A percentile compares a stretch with the other conserved stretches of the same genome.
These are phyloP conservation scores for Emmelina monodactyla DNA, from an alignment of 2,888 invertebrate genomes.

Conservation along the genomic window DNA sequence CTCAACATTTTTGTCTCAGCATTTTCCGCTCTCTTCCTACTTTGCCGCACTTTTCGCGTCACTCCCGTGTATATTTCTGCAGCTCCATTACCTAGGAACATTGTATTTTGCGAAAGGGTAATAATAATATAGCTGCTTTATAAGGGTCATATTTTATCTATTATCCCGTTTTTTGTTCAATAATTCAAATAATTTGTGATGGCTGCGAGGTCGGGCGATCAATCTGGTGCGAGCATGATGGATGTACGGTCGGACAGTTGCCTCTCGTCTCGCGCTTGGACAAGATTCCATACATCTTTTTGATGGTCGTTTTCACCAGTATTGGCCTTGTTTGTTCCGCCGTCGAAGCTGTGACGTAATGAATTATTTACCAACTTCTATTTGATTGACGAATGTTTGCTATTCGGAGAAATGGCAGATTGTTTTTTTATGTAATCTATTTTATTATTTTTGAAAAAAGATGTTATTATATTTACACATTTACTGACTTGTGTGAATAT, in stretches of 20 bases:
- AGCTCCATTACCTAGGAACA: too few species aligned
- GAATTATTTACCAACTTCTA: constrained; percentile 36
- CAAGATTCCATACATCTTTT: constrained; percentile 37
- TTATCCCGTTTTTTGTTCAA: too few species aligned
- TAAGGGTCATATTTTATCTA: too few species aligned
- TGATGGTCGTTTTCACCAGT: constrained; percentile 26
- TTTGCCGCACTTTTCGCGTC: constrained; percentile 3
- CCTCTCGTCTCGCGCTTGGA: constrained; percentile 24
- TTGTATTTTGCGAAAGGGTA: too few species aligned
- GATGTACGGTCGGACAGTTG: constrained; percentile 34
- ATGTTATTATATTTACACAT: too few species aligned
- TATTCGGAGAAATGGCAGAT: too few species aligned
- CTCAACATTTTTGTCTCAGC: constrained; percentile 57
- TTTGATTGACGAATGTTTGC: background rate
- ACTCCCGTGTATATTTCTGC: too few species aligned
- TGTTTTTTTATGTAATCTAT: too few species aligned
- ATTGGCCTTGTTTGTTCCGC: constrained; percentile 27
- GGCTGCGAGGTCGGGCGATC: constrained; percentile 40
- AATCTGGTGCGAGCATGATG: constrained; percentile 57
- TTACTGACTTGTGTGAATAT: too few species aligned
- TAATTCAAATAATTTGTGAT: too few species aligned
- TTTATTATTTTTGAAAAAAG: too few species aligned
- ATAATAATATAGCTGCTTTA: too few species aligned
- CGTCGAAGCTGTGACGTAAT: constrained; percentile 34
- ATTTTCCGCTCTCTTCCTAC: constrained; percentile 24